Base-by-base conservation (phyloP, 2,888 invertebrate species). In the Anthoptus insignis region DNA sequence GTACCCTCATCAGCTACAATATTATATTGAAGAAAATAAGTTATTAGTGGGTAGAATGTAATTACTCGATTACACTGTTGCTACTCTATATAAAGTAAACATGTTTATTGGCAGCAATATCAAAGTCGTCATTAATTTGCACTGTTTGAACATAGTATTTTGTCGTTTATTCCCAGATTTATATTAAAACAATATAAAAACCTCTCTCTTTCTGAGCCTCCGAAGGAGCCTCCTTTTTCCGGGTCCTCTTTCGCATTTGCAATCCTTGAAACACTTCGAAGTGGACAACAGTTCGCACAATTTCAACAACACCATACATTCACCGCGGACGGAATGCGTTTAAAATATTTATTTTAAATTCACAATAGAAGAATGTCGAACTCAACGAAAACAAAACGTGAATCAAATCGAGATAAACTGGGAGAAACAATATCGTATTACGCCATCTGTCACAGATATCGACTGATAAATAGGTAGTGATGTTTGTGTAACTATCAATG, bases 221-320 rank as follows among this genome's bases (percentile, higher is more conserved):
- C 83, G 83, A 39, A 91, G 73, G 58, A 92, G 77, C 71, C 92
- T 86, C 71, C 91, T 91, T 91, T 89, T 93, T 90, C 91, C 92
- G 84, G 90, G 81, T 81, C 87, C 83, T 91, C 91, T 88, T 88
- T 91, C 92, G 92, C 92, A 92, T 88, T 89, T 89, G 82, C 91
- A 93, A 69, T 86, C 83, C 75, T 92, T 92, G 71, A 91, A 91
- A 58, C 86, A 76, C 75, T 88, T 91, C 71, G 86, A 82, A 66
- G 88, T 88, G 67, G 90, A 88, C 80, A 93, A 86, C 91, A 91
- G 84, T 69, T 83, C 85, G 91, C 84, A 89, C 81, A 91, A 69
- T 74, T 79, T 81, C 39, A 89, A 76, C 59, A 91, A 75, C 72
- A 92, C 88, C 87, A 88, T 89, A 78, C 88, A 89, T 60, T 52